Conservation (phyloP, 1,140 invertebrate genomes). For the Pollicipes pollicipes region DNA sequence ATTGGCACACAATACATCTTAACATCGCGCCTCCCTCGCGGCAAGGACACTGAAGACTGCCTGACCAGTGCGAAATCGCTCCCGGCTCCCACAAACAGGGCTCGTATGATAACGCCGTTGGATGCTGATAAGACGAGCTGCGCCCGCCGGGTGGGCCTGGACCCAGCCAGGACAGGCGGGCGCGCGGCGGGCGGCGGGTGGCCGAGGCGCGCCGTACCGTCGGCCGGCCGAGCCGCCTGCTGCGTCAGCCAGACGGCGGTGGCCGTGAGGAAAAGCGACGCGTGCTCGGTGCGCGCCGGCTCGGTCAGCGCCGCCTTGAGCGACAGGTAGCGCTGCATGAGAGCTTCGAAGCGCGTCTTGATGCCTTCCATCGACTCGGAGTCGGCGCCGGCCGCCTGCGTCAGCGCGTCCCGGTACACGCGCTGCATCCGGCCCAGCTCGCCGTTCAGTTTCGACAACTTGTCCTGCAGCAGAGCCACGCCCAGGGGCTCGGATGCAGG, state of each 20-base stretch:
- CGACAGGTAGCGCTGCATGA: conserved; percentile 35
- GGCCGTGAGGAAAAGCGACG: conserved; percentile 56
- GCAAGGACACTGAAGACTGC: too few relatives aligned
- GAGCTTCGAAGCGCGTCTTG: conserved; percentile 40
- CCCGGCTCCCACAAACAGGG: too few relatives aligned
- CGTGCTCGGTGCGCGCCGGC: conserved; percentile 42
- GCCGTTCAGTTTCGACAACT: conserved; percentile 31
- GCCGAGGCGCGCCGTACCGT: too few relatives aligned
- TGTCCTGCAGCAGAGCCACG: conserved; percentile 5
- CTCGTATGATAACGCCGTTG: too few relatives aligned
- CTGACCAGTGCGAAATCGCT: too few relatives aligned
- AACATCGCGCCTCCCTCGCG: too few relatives aligned
- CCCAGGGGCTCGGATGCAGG: too few relatives aligned
- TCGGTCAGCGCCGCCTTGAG: conserved; percentile 49
- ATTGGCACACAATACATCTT: too few relatives aligned
- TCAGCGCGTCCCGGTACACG: conserved; percentile 39
- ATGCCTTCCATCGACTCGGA: conserved; percentile 40
- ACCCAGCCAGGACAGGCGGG: too few relatives aligned
- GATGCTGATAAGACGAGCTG: too few relatives aligned
- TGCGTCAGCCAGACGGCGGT: conserved; percentile 71
- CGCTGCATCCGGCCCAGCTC: conserved; percentile 58
- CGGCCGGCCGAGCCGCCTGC: conserved; percentile 8
- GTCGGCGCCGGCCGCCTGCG: conserved; percentile 28
- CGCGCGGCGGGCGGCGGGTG: too few relatives aligned
- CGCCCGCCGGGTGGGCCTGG: too few relatives aligned